Conservation (phyloP, 2,113 vertebrate species). For the Onychostruthus taczanowskii region DNA sequence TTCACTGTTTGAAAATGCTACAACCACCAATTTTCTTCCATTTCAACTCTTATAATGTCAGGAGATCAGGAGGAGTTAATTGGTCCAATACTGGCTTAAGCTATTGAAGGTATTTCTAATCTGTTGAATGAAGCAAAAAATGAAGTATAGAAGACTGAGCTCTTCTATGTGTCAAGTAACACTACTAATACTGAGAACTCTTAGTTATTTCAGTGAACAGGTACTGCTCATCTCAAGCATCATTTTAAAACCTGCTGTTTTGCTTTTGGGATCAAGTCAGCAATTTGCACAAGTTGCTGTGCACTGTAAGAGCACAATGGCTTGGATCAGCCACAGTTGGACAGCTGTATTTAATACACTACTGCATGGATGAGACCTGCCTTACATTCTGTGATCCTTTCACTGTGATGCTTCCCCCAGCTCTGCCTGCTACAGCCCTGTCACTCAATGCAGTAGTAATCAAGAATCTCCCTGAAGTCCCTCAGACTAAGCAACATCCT, state of each 20-base stretch:
- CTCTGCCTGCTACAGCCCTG: not conserved
- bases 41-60: not conserved
- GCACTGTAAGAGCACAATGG: not conserved
- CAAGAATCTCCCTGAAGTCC: not conserved
- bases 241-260: not conserved
- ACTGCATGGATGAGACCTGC: not conserved
- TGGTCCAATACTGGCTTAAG: not conserved
- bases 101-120: not conserved
- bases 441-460: not conserved
- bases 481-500: not conserved
- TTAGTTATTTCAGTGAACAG: not conserved
- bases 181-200: not conserved
- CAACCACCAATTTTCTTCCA: not conserved
- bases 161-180: not conserved
- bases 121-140: not conserved
- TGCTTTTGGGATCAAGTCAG: not conserved
- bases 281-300: not conserved
- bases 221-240: not conserved
- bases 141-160: not conserved
- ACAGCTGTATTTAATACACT: not conserved
- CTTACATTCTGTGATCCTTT: not conserved
- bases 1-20: not conserved
- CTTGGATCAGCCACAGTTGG: not conserved
- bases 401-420: not conserved
- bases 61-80: not conserved